Evolutionary conservation across 2,797 vertebrate genomes (phyloP).

Genomic region (Dryobates pubescens): DNA sequence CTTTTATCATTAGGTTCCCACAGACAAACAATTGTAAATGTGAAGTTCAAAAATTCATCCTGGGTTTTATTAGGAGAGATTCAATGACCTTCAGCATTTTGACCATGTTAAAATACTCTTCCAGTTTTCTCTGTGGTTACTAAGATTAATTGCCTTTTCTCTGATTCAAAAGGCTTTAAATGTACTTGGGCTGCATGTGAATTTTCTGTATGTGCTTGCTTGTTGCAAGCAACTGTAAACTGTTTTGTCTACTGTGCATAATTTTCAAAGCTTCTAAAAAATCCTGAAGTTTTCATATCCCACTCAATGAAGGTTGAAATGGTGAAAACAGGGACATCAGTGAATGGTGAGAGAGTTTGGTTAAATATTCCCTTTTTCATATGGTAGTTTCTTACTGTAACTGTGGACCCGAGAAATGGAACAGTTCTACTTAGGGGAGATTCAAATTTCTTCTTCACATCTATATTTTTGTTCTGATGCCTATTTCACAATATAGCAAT

Average conservation of each 20-base stretch:
- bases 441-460: neutral
- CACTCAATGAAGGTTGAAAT: neutral
- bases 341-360: neutral
- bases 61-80: slow-evolving; percentile 25
- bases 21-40: neutral
- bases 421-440: neutral
- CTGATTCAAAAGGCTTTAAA: neutral
- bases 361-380: neutral
- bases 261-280: neutral
- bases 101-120: slow-evolving; percentile 25
- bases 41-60: slow-evolving; percentile 12
- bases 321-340: neutral
- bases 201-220: neutral
- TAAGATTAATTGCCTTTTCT: slow-evolving; percentile 51
- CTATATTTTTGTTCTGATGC: neutral
- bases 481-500: neutral
- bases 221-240: neutral
- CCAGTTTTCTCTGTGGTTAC: slow-evolving; percentile 1
- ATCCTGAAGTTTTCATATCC: neutral
- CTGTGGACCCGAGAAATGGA: neutral
- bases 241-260: neutral
- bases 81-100: slow-evolving; percentile 10
- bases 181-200: neutral
- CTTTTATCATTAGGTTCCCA: slow-evolving; percentile 6
- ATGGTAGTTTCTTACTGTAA: neutral